Conservation (phyloP, 2,113 vertebrate species). For the Neodon shergylaensis region DNA sequence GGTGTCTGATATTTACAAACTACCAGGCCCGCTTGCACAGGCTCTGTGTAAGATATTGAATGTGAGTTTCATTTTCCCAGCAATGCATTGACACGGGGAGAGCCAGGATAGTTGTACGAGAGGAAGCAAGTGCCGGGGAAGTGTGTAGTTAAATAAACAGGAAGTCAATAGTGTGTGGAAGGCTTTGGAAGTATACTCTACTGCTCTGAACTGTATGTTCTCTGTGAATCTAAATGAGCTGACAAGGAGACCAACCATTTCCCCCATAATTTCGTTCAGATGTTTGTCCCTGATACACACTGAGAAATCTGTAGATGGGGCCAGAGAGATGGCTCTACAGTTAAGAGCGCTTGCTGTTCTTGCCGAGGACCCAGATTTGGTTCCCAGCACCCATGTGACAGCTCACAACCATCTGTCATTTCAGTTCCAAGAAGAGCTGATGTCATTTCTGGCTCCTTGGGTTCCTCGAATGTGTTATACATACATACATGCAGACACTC, state of each 20-base stretch:
- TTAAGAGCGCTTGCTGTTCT: neutral
- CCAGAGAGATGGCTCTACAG: neutral
- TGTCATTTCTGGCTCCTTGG: neutral
- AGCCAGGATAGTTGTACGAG: neutral
- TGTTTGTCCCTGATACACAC: neutral
- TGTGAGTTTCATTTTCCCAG: neutral
- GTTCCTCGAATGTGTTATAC: neutral
- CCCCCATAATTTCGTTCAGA: neutral
- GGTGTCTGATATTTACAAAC: neutral
- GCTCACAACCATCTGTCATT: neutral
- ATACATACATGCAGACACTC: neutral
- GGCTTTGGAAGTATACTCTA: slow-evolving; percentile 25
- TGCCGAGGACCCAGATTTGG: neutral
- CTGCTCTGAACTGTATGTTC: neutral
- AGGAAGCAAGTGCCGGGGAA: neutral
- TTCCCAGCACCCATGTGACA: neutral
- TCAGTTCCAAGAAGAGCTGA: neutral
- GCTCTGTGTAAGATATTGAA: neutral
- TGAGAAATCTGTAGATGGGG: neutral
- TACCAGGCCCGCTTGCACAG: neutral
- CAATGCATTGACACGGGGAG: neutral
- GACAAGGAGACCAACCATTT: neutral
- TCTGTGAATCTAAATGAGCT: neutral
- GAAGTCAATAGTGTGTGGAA: neutral
- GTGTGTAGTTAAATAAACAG: neutral